Conservation (phyloP, 2,113 vertebrate genomes). For the Pavo muticus region DNA sequence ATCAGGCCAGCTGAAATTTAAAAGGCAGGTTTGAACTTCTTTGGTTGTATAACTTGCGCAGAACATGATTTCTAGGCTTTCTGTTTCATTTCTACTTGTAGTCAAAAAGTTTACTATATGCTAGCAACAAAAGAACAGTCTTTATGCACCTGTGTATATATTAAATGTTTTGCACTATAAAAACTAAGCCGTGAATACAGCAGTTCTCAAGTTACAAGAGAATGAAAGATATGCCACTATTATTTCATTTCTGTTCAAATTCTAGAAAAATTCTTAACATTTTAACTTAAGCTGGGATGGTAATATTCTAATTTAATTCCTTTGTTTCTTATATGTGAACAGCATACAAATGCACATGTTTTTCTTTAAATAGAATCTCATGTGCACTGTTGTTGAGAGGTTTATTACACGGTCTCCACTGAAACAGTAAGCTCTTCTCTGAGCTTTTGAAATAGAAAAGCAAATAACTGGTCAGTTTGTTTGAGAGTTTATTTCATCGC, state of each 20-base stretch:
- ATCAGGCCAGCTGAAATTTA: background rate
- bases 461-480: background rate
- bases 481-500: background rate
- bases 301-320: background rate
- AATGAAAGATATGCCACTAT: background rate
- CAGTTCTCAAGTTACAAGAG: background rate
- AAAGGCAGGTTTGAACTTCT: background rate
- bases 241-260: background rate
- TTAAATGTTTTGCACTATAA: background rate
- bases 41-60: background rate
- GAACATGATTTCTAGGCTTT: background rate
- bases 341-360: background rate
- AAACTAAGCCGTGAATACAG: background rate
- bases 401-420: background rate
- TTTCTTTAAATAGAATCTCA: background rate
- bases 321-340: background rate
- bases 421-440: background rate
- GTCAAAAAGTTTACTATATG: background rate
- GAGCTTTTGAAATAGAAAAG: background rate
- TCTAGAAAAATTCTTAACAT: background rate
- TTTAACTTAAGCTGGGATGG: background rate
- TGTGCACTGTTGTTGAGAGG: background rate
- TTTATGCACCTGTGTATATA: background rate
- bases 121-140: background rate
- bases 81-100: background rate